phyloP scores from a whole-genome alignment of 1,140 invertebrate species.

The Centruroides sculpturatus region DNA sequence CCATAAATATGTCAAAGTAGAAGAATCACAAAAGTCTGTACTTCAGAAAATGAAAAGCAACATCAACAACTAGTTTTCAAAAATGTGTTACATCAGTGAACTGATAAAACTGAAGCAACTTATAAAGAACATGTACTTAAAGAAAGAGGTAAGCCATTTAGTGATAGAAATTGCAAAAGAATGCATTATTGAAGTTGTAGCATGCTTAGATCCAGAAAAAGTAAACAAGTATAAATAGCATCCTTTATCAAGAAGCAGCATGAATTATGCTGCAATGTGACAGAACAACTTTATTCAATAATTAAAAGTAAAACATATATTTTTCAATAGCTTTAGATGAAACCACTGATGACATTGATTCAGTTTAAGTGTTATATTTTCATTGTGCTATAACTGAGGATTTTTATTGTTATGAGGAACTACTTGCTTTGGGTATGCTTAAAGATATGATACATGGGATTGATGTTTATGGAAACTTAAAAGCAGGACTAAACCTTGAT shows the following conservation, averaged over 20 bases:
- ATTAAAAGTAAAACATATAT: too few species aligned
- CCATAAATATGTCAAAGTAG: too few species aligned
- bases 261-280: background rate
- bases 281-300: too few species aligned
- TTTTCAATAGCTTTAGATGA: background rate
- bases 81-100: too few species aligned
- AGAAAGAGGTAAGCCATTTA: background rate
- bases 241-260: background rate
- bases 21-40: too few species aligned
- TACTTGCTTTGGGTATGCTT: background rate
- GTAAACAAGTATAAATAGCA: background rate
- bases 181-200: background rate
- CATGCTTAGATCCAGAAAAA: background rate
- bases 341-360: background rate
- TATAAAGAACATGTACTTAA: background rate
- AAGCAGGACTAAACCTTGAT: background rate
- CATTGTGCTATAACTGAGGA: background rate
- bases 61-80: too few species aligned
- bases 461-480: background rate
- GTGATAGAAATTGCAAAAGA: background rate
- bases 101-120: too few species aligned
- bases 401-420: background rate
- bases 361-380: background rate
- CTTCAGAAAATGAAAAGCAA: too few species aligned
- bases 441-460: background rate